These are phyloP conservation scores for Operophtera brumata DNA, from an alignment of 2,888 invertebrate genomes.

Conservation along the genomic window DNA sequence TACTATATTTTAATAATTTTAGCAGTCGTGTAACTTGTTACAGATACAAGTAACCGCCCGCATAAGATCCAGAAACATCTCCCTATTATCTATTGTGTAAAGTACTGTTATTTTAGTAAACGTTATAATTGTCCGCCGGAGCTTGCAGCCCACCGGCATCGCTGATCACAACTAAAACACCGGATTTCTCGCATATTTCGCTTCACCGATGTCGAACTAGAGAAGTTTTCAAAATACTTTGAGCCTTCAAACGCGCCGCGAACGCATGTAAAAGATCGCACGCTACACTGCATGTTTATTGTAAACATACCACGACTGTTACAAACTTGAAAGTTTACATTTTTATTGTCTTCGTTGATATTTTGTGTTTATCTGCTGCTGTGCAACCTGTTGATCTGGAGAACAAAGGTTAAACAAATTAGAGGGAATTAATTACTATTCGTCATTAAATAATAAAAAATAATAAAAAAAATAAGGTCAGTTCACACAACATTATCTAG, in stretches of 20 bases:
- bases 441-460: too few species aligned
- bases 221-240: constrained; percentile 45
- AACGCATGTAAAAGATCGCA: constrained; percentile 32
- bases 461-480: too few species aligned
- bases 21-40: not conserved
- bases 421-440: too few species aligned
- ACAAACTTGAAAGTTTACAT: constrained; percentile 5
- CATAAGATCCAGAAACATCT: constrained; percentile 29
- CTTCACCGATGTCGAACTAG: constrained; percentile 33
- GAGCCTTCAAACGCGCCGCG: constrained; percentile 35
- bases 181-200: constrained; percentile 38
- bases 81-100: constrained; percentile 35
- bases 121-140: constrained; percentile 31
- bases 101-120: constrained; percentile 39
- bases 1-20: too few species aligned
- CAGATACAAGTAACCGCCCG: constrained; percentile 26
- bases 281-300: constrained; percentile 34
- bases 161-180: constrained; percentile 43
- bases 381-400: constrained; percentile 16
- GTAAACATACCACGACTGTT: constrained; percentile 33
- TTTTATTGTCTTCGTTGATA: constrained; percentile 6
- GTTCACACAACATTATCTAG: too few species aligned
- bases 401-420: too few species aligned
- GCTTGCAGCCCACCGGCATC: constrained; percentile 50
- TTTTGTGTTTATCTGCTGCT: not conserved